Evolutionary conservation across 2,888 invertebrate genomes (phyloP).

Genomic region (Synanthedon formicaeformis): DNA sequence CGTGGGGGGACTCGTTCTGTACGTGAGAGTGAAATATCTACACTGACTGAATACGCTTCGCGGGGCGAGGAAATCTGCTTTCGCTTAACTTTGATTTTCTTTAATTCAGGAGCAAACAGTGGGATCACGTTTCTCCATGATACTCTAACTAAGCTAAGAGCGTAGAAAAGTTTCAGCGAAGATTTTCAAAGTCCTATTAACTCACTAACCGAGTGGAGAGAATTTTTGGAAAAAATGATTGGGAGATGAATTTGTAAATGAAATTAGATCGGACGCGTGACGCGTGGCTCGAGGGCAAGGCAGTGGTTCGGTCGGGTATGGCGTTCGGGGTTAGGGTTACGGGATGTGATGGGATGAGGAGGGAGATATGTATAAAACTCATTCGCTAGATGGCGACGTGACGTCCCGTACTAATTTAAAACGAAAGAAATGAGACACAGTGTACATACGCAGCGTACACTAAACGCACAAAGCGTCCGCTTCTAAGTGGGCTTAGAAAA

Average conservation of each 20-base stretch:
- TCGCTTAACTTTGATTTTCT: too few relatives aligned
- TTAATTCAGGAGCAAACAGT: too few relatives aligned
- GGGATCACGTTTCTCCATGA: too few relatives aligned
- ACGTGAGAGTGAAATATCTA: background rate
- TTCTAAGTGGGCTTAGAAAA: background rate
- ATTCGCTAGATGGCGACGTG: slow-evolving; percentile 13
- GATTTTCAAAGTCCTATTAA: too few relatives aligned
- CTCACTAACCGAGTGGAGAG: too few relatives aligned
- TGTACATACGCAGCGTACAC: slow-evolving; percentile 8
- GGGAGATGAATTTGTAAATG: too few relatives aligned
- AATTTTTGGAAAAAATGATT: too few relatives aligned
- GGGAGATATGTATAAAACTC: slow-evolving; percentile 4
- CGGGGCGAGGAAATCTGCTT: too few relatives aligned
- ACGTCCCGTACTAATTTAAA: slow-evolving; percentile 20
- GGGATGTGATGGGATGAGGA: too few relatives aligned
- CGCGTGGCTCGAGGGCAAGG: background rate
- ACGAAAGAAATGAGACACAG: slow-evolving; percentile 20
- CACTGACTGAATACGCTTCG: background rate
- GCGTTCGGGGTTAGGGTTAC: background rate
- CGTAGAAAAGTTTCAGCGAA: too few relatives aligned
- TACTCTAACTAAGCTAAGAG: too few relatives aligned
- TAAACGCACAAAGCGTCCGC: background rate
- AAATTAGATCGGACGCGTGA: background rate
- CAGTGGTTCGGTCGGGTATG: background rate
- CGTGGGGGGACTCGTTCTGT: background rate